phyloP scores from a whole-genome alignment of 1,140 invertebrate species.

The Periplaneta americana region DNA sequence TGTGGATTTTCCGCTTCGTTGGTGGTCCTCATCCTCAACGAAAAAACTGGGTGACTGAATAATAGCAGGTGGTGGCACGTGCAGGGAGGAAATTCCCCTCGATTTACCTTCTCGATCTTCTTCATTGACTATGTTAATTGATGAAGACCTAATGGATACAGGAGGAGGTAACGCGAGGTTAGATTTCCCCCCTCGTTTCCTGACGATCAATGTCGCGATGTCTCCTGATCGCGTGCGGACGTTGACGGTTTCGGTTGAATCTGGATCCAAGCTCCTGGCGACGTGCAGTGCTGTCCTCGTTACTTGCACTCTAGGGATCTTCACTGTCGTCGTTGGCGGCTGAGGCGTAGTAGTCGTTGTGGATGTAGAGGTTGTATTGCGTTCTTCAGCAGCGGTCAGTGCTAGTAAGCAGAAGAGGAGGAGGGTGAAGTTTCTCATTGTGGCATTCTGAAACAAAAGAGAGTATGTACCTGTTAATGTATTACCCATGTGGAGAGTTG shows the following conservation, averaged over 20 bases:
- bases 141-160: neutral
- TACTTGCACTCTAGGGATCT: neutral
- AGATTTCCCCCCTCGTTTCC: conserved; percentile 50
- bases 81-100: neutral
- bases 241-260: conserved; percentile 65
- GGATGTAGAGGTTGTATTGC: neutral
- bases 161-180: neutral
- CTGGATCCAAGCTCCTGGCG: conserved; percentile 65
- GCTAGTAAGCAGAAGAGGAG: neutral
- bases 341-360: neutral
- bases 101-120: neutral
- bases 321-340: neutral
- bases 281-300: conserved; percentile 71
- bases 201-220: conserved; percentile 62
- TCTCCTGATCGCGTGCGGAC: conserved; percentile 67
- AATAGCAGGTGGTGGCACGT: neutral
- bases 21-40: neutral
- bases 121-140: neutral
- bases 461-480: too few relatives aligned
- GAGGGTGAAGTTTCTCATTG: neutral
- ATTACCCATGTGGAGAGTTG: too few relatives aligned
- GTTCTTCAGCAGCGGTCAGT: neutral
- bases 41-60: neutral
- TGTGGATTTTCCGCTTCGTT: neutral
- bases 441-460: neutral